These are phyloP conservation scores for Gopherus flavomarginatus DNA, from an alignment of 2,113 vertebrate genomes.

Conservation along the genomic window DNA sequence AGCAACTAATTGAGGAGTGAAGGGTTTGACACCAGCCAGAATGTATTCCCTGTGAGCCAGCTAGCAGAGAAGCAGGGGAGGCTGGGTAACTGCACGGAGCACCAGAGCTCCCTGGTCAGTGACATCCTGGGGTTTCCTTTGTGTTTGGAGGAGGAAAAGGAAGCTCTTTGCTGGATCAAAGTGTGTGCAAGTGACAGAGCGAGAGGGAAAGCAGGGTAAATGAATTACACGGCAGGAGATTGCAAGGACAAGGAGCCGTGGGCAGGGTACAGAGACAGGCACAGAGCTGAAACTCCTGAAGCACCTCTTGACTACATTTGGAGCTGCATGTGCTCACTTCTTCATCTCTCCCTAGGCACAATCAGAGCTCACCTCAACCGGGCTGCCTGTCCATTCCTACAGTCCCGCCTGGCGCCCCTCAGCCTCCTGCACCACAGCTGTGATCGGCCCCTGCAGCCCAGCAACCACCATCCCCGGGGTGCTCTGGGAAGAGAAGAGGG, in stretches of 20 bases:
- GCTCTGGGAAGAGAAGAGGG: not conserved
- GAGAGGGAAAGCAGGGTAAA: too few relatives aligned
- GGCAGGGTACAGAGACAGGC: not conserved
- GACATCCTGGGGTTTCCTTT: accelerated
- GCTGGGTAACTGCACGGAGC: not conserved
- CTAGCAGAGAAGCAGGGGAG: not conserved
- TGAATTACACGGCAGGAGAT: not conserved
- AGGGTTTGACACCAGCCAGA: not conserved
- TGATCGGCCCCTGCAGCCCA: not conserved
- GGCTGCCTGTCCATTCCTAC: not conserved
- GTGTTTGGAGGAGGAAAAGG: not conserved
- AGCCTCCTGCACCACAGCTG: not conserved
- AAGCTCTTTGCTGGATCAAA: not conserved
- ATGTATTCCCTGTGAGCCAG: not conserved
- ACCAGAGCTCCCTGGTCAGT: not conserved
- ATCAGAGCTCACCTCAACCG: not conserved
- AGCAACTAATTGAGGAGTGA: slow-evolving; percentile 51
- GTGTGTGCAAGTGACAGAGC: too few relatives aligned
- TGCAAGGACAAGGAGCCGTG: not conserved
- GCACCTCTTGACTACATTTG: not conserved
- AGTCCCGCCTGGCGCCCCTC: not conserved
- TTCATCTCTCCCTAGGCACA: not conserved
- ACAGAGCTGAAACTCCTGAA: not conserved
- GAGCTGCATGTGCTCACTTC: not conserved
- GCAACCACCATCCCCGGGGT: not conserved